Evolutionary conservation across 2,888 invertebrate genomes (phyloP).

Genomic region (Cactoblastis cactorum): DNA sequence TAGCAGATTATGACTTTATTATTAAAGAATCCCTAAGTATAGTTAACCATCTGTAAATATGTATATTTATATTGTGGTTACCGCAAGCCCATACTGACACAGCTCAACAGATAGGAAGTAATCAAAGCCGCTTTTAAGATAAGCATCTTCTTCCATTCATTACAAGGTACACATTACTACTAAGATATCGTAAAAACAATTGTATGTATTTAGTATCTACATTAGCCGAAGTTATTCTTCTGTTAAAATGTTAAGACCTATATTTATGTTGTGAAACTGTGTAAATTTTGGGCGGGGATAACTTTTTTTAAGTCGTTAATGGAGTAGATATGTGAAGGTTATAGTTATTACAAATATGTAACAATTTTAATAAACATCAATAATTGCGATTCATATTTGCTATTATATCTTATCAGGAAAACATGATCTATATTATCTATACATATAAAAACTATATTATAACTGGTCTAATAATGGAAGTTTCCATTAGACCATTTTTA

Average conservation of each 20-base stretch:
- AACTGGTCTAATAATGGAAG: too few relatives aligned
- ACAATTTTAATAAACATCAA: too few relatives aligned
- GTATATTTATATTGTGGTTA: neutral
- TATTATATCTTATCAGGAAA: too few relatives aligned
- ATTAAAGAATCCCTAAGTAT: too few relatives aligned
- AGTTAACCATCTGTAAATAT: neutral
- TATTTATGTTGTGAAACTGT: neutral
- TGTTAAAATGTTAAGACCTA: neutral
- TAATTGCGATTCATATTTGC: too few relatives aligned
- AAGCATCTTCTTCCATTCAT: constrained; percentile 4
- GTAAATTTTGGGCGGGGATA: neutral
- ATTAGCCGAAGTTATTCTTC: neutral
- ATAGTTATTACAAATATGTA: too few relatives aligned
- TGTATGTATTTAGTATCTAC: neutral
- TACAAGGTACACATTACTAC: neutral
- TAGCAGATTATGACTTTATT: too few relatives aligned
- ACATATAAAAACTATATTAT: too few relatives aligned
- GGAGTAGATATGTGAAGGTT: neutral
- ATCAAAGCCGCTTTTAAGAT: constrained; percentile 13
- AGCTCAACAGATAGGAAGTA: neutral
- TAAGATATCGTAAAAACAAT: neutral
- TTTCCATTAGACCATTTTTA: too few relatives aligned
- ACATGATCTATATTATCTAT: too few relatives aligned
- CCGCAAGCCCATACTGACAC: neutral
- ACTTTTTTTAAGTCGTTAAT: neutral